Base-by-base conservation (phyloP, 2,113 vertebrate genomes). In the Nesogale talazaci region DNA sequence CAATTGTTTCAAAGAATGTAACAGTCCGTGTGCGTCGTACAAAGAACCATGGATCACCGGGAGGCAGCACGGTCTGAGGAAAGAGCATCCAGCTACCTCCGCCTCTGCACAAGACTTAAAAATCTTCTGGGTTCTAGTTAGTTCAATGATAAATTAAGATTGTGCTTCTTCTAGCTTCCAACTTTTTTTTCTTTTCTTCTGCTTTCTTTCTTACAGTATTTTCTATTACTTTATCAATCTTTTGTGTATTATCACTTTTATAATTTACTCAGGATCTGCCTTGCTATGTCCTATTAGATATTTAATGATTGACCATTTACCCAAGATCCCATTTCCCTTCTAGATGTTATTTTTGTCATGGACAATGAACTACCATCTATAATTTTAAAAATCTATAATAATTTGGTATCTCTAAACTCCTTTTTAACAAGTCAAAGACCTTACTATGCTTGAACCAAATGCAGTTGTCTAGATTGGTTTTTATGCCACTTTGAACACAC, bases 401-500 rank as follows among this genome's bases (percentile, higher is more conserved):
- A 79, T 78, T 86, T 20, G 67, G 11, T 74, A 67, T 75, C 23
- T 70, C 40, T 70, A 75, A 46, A 34, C 1, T 46, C 86, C 27
- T 75, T 95, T 94, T 29, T 79, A 83, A 83, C 15, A 94, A 92
- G 25, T 17, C 34, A 79, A 79, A 22, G 31, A 87, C 29, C 5
- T 87, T 86, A 70, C 52, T 16, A 88, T 56, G 61, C 6, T 88
- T 88, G 83, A 80, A 67, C 31, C 22, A 81, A 74, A 91, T 36
- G 34, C 29, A 85, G 42, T 42, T 56, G 34, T 74, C 12, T 57
- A 65, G 52, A 84, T 22, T 27, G 5, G 56, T 79, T 83, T 40
- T 31, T 65, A 40, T 56, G 84, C 75, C 46, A 38, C 84, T 93
- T 74, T 36, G 22, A 36, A 36, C 69, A 70, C 69, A 42, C 14